A percentile compares a stretch with the other conserved stretches of the same genome.
Conservation (phyloP, 1,140 invertebrate species). For the Laodelphax striatellus region DNA sequence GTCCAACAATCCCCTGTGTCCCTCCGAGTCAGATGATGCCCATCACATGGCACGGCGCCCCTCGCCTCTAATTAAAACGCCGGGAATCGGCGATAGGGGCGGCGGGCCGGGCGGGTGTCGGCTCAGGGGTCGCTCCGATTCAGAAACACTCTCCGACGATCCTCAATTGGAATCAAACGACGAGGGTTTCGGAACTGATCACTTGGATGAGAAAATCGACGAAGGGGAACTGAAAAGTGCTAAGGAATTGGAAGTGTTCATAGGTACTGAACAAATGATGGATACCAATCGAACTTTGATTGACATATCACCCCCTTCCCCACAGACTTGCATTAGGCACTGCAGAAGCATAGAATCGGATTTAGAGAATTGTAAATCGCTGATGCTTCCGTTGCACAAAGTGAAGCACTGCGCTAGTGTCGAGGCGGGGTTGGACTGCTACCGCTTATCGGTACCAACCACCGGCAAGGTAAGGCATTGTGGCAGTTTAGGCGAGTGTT, state of each 20-base stretch:
- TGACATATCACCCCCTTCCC: constrained; percentile 14
- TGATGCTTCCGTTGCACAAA: constrained; percentile 2
- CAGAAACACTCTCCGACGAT: constrained; percentile 54
- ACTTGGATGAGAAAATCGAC: constrained; percentile 48
- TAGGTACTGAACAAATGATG: constrained; percentile 32
- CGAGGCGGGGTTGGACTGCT: constrained; percentile 19
- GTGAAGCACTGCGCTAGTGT: constrained; percentile 20
- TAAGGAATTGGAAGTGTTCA: constrained; percentile 49
- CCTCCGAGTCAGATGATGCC: constrained; percentile 49
- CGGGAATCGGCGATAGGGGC: constrained; percentile 24
- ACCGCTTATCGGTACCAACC: constrained; percentile 26
- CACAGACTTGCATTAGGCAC: constrained; percentile 12
- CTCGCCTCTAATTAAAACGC: constrained; percentile 39
- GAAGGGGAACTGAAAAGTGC: constrained; percentile 47
- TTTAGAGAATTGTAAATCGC: constrained; percentile 10
- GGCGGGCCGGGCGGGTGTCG: too few relatives aligned
- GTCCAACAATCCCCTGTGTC: constrained; percentile 61
- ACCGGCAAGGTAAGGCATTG: constrained; percentile 28
- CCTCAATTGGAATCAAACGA: constrained; percentile 49
- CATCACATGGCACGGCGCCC: constrained; percentile 30
- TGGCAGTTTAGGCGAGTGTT: constrained; percentile 33
- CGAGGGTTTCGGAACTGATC: constrained; percentile 33
- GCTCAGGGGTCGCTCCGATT: constrained; percentile 45
- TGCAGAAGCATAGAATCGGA: constrained; percentile 19
- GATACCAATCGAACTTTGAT: constrained; percentile 21